Conservation (phyloP, 2,797 vertebrate species). For the Enoplosus armatus region DNA sequence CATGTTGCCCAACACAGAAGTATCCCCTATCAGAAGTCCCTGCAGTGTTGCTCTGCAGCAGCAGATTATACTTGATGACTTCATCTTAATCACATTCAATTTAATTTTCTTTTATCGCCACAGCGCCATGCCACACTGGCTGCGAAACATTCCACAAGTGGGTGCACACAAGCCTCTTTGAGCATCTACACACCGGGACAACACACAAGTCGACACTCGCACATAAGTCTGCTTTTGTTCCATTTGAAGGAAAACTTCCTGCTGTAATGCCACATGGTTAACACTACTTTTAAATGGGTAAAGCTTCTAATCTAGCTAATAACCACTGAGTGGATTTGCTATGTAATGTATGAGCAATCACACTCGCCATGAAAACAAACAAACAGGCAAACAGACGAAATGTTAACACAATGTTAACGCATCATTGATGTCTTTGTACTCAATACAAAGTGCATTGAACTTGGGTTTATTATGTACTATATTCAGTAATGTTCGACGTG, state of each 20-base stretch:
- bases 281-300: conserved; percentile 22
- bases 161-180: conserved; percentile 40
- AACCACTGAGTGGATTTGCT: not conserved
- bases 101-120: conserved; percentile 83
- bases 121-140: conserved; percentile 53
- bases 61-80: conserved; percentile 82
- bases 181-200: conserved; percentile 17
- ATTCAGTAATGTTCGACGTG: not conserved
- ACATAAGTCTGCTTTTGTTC: conserved; percentile 31
- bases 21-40: conserved; percentile 60
- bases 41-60: conserved; percentile 65
- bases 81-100: conserved; percentile 84
- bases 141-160: conserved; percentile 69
- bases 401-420: not conserved
- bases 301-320: conserved; percentile 1
- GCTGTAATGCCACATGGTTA: conserved; percentile 24
- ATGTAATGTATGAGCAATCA: not conserved
- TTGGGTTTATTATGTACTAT: not conserved
- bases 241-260: conserved; percentile 50
- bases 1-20: conserved; percentile 57
- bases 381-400: not conserved
- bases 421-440: not conserved
- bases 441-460: not conserved
- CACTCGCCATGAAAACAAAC: not conserved
- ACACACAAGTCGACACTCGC: not conserved